A percentile compares a stretch with the other conserved stretches of the same genome.
Evolutionary conservation across 2,113 vertebrate genomes (phyloP).

Genomic region (Pteronura brasiliensis): DNA sequence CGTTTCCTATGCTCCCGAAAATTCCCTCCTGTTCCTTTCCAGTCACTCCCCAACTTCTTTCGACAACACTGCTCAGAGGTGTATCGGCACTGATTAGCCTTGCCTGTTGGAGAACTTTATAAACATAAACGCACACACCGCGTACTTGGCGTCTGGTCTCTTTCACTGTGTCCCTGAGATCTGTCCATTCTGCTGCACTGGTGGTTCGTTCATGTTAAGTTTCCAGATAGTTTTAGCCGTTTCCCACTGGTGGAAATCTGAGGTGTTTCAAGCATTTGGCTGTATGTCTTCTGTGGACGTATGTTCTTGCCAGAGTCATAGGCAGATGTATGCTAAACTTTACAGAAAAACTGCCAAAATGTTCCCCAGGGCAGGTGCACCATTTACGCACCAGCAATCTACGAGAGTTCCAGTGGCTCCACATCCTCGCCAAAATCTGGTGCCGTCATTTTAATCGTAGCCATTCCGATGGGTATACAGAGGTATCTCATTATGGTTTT

Average conservation of each 20-base stretch:
- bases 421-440: neutral
- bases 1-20: neutral
- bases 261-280: neutral
- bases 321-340: neutral
- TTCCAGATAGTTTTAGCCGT: neutral
- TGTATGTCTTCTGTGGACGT: neutral
- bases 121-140: neutral
- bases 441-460: neutral
- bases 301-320: neutral
- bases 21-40: neutral
- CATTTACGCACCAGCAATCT: neutral
- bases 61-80: neutral
- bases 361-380: neutral
- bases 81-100: neutral
- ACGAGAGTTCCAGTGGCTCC: neutral
- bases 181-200: rapidly evolving
- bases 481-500: neutral
- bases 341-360: neutral
- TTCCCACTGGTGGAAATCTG: rapidly evolving
- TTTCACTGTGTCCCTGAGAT: neutral
- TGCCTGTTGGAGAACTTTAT: too few relatives aligned
- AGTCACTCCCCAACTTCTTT: neutral
- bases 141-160: neutral
- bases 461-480: neutral
- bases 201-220: neutral